Percentiles rank a stretch among this genome's conserved stretches.
Conservation (phyloP, 2,888 invertebrate genomes). For the Cryptosula pallasiana region DNA sequence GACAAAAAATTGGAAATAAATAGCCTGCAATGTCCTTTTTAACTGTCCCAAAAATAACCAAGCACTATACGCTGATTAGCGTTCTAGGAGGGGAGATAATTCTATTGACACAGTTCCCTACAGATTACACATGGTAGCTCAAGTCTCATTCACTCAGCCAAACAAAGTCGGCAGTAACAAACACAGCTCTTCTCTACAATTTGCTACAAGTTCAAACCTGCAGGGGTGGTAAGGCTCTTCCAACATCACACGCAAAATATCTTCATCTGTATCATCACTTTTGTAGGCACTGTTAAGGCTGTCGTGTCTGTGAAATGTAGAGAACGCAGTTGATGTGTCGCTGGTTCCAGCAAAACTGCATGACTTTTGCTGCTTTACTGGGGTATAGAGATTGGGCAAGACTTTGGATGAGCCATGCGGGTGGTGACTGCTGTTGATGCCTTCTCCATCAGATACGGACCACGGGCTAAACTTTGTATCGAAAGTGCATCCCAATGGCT, state of each 20-base stretch:
- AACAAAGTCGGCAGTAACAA: no score
- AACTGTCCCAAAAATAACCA: no score
- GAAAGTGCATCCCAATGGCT: background rate
- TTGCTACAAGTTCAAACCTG: background rate
- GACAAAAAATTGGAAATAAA: no score
- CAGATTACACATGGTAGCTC: no score
- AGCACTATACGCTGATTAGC: no score
- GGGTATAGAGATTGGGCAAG: background rate
- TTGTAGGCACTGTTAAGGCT: background rate
- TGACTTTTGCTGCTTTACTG: background rate
- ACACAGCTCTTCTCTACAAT: no score
- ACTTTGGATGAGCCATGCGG: background rate
- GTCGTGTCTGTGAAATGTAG: background rate
- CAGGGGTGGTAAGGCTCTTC: slow-evolving; percentile 1
- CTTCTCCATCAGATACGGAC: background rate
- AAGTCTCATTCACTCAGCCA: no score
- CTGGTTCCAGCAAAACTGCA: background rate
- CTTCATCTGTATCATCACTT: slow-evolving; percentile 13
- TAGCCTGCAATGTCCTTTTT: no score
- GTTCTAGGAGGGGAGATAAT: no score
- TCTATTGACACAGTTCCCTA: no score
- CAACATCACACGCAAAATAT: slow-evolving; percentile 1
- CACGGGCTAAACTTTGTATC: background rate
- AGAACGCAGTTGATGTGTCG: background rate
- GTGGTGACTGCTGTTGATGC: background rate